Conservation (phyloP, 2,888 invertebrate species). For the Spodoptera exigua region DNA sequence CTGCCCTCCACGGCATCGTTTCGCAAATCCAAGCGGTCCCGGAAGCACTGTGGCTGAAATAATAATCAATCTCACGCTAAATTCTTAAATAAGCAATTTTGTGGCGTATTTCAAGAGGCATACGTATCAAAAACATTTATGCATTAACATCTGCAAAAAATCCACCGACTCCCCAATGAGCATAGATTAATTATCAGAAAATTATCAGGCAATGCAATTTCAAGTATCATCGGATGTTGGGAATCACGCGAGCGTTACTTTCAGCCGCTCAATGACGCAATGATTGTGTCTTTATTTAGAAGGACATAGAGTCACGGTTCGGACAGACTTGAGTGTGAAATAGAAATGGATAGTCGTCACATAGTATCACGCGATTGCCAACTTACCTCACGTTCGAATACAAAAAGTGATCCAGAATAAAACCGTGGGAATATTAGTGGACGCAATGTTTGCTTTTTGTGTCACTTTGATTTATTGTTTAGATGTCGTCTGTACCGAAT, state of each 20-base stretch:
- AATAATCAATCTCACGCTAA: slow-evolving; percentile 47
- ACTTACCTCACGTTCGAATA: slow-evolving; percentile 61
- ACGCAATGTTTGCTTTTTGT: slow-evolving; percentile 43
- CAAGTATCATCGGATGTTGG: slow-evolving; percentile 59
- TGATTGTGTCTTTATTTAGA: slow-evolving; percentile 33
- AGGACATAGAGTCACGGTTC: slow-evolving; percentile 50
- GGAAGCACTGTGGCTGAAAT: slow-evolving; percentile 53
- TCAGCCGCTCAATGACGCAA: slow-evolving; percentile 52
- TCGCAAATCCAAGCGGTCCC: slow-evolving; percentile 48
- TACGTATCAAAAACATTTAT: slow-evolving; percentile 30
- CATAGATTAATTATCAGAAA: slow-evolving; percentile 63
- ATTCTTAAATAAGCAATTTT: slow-evolving; percentile 16
- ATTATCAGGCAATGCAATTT: slow-evolving; percentile 57
- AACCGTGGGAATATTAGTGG: slow-evolving; percentile 67
- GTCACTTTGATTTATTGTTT: slow-evolving; percentile 43
- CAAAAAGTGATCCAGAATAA: slow-evolving; percentile 66
- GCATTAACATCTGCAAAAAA: slow-evolving; percentile 52
- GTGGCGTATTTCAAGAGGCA: slow-evolving; percentile 3
- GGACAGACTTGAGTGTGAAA: slow-evolving; percentile 40
- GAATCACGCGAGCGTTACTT: slow-evolving; percentile 60
- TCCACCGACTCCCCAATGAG: slow-evolving; percentile 46
- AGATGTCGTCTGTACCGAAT: slow-evolving; percentile 33
- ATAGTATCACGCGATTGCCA: slow-evolving; percentile 71
- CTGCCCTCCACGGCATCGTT: slow-evolving; percentile 56
- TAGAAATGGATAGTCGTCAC: slow-evolving; percentile 65